phyloP scores from a whole-genome alignment of 2,888 invertebrate species.

The Ypsolopha scabrella region DNA sequence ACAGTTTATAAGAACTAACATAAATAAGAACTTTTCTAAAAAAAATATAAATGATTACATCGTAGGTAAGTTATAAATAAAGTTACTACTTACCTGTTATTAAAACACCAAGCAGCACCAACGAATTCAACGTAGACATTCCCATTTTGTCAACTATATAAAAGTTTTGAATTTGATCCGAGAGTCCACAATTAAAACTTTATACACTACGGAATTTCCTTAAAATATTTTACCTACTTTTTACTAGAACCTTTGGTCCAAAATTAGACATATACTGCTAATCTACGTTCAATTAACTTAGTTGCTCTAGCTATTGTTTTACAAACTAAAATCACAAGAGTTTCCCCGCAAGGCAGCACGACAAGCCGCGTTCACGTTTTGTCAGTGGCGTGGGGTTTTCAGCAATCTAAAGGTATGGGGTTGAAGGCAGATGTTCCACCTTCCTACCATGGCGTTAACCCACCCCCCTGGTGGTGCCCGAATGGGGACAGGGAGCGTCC shows the following conservation, averaged over 20 bases:
- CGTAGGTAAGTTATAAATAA: not conserved
- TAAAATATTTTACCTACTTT: too few relatives aligned
- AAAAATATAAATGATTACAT: not conserved
- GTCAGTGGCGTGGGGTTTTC: not conserved
- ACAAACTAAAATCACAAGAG: not conserved
- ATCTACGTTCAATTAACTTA: too few relatives aligned
- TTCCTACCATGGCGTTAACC: constrained; percentile 25
- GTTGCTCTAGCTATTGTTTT: not conserved
- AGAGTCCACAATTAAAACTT: too few relatives aligned
- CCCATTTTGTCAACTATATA: too few relatives aligned
- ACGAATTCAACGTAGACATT: not conserved
- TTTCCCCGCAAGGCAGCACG: not conserved
- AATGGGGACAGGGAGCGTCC: constrained; percentile 65
- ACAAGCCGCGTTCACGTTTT: too few relatives aligned
- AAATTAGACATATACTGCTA: too few relatives aligned
- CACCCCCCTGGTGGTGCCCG: constrained; percentile 30
- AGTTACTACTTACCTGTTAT: not conserved
- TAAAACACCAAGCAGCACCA: not conserved
- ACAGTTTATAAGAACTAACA: not conserved
- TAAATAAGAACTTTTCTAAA: not conserved
- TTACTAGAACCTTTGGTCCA: too few relatives aligned
- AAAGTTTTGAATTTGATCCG: too few relatives aligned
- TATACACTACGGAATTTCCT: too few relatives aligned
- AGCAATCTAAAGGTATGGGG: not conserved
- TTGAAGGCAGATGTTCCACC: constrained; percentile 23